Evolutionary conservation across 2,888 invertebrate species (phyloP).

Genomic region (Nephrotoma flavescens): DNA sequence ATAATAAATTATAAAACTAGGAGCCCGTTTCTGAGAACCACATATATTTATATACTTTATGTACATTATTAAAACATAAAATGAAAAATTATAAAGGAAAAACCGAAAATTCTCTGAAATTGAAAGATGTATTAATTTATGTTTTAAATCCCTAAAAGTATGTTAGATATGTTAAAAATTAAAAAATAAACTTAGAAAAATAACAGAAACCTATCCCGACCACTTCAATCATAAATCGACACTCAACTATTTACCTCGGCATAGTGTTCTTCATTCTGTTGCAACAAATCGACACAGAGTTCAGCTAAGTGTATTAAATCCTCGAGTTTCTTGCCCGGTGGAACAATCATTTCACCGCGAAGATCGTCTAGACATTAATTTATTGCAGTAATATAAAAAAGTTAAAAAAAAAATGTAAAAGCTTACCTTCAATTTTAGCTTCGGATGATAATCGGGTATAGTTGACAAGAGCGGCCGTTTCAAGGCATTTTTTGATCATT

Average conservation of each 20-base stretch:
- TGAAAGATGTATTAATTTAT: not conserved
- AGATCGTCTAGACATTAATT: slow-evolving; percentile 47
- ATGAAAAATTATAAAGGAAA: not conserved
- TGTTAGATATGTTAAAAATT: not conserved
- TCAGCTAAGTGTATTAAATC: slow-evolving; percentile 95
- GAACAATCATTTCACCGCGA: slow-evolving; percentile 62
- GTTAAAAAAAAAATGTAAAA: slow-evolving; percentile 5
- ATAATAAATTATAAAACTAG: not conserved
- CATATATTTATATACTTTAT: not conserved
- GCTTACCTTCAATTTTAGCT: slow-evolving; percentile 90
- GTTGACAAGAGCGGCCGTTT: slow-evolving; percentile 95
- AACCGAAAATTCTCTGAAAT: not conserved
- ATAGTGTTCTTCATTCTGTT: slow-evolving; percentile 99
- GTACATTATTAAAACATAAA: not conserved
- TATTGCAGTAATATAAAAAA: not conserved
- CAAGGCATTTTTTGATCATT: slow-evolving; percentile 93
- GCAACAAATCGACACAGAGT: slow-evolving; percentile 92
- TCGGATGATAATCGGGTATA: slow-evolving; percentile 92
- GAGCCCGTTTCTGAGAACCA: not conserved
- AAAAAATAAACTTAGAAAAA: slow-evolving; percentile 2
- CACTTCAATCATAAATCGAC: not conserved
- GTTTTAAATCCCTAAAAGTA: not conserved
- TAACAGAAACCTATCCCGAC: not conserved
- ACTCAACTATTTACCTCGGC: slow-evolving; percentile 68
- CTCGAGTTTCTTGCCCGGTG: slow-evolving; percentile 82